Conservation (phyloP, 2,888 invertebrate species). For the Oxystoma pomonae region DNA sequence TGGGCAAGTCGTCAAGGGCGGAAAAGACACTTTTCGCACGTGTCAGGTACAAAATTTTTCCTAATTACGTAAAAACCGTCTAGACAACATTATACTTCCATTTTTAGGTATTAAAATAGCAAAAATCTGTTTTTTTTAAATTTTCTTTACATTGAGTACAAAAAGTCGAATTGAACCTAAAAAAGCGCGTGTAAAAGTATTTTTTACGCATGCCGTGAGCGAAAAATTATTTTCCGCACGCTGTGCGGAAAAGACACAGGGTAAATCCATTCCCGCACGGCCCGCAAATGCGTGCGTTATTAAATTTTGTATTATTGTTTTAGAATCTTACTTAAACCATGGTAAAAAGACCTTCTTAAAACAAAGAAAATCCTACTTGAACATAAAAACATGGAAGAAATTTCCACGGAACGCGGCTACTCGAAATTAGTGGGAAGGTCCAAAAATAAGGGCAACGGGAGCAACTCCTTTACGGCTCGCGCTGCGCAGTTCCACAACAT, state of each 20-base stretch:
- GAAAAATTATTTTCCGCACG: background rate
- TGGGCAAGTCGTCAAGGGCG: too few species aligned
- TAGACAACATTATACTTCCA: too few species aligned
- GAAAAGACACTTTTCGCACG: too few species aligned
- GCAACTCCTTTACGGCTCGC: slow-evolving; percentile 23
- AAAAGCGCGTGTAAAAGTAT: background rate
- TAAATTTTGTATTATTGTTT: background rate
- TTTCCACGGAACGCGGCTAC: slow-evolving; percentile 39
- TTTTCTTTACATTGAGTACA: too few species aligned
- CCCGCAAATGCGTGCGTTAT: background rate
- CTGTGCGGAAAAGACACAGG: too few species aligned
- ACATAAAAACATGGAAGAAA: slow-evolving; percentile 29
- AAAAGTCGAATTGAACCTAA: too few species aligned
- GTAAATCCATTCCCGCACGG: too few species aligned
- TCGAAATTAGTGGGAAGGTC: slow-evolving; percentile 37
- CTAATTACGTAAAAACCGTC: too few species aligned
- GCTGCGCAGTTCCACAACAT: slow-evolving; percentile 50
- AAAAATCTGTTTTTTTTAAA: too few species aligned
- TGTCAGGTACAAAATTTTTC: too few species aligned
- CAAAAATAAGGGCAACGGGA: slow-evolving; percentile 33
- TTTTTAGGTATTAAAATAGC: too few species aligned
- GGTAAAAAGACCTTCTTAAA: background rate
- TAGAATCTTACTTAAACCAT: background rate
- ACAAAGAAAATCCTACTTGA: background rate
- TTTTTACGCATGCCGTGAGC: too few species aligned